Evolutionary conservation across 1,140 invertebrate genomes (phyloP).

Genomic region (Brachionus sp.): DNA sequence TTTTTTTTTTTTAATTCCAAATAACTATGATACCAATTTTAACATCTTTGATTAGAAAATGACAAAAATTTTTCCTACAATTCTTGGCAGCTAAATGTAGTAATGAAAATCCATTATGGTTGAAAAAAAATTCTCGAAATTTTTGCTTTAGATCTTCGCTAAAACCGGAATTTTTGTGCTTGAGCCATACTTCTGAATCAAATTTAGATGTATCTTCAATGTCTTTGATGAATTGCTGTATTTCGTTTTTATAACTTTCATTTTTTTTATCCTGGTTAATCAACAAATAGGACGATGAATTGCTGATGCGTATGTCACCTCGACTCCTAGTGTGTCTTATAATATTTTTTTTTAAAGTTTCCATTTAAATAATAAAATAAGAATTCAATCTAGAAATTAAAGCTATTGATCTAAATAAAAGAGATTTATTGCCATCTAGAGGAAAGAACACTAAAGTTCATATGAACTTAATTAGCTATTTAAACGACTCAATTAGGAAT

Average conservation of each 20-base stretch:
- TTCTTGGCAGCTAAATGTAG: constrained; percentile 33
- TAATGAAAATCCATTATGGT: neutral
- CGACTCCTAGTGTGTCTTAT: neutral
- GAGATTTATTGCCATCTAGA: neutral
- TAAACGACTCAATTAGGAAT: neutral
- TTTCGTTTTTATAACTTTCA: constrained; percentile 1
- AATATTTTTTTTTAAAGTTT: neutral
- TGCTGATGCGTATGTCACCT: neutral
- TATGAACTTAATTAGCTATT: neutral
- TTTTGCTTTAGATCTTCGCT: neutral
- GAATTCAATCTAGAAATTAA: neutral
- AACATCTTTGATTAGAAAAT: constrained; percentile 12
- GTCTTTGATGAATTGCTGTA: constrained; percentile 14
- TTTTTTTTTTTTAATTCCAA: neutral
- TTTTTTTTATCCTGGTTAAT: neutral
- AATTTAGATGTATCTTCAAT: constrained; percentile 1
- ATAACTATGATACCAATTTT: constrained; percentile 25
- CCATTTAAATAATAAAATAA: neutral
- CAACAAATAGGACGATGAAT: neutral
- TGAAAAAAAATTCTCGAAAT: neutral
- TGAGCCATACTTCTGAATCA: neutral
- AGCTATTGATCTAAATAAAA: neutral
- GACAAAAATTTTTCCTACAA: constrained; percentile 27
- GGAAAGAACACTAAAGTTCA: neutral
- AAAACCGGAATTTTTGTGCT: neutral